A percentile compares a stretch with the other conserved stretches of the same genome.
These are phyloP conservation scores for Willowsia nigromaculata DNA, from an alignment of 2,888 invertebrate species.

Conservation along the genomic window DNA sequence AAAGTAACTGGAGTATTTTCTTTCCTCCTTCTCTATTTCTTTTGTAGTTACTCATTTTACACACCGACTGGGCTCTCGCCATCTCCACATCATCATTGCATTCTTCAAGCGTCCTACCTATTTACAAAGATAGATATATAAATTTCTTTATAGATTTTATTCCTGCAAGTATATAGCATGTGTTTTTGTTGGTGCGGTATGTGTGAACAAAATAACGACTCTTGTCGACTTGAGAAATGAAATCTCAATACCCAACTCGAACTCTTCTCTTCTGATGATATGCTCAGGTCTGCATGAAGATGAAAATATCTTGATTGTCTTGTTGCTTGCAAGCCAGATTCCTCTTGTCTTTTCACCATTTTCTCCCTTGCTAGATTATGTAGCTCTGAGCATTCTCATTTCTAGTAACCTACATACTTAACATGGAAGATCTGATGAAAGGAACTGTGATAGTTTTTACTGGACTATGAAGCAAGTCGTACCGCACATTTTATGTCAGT, in stretches of 20 bases:
- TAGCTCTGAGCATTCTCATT: not conserved
- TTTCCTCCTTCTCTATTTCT: conserved; percentile 41
- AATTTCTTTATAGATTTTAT: not conserved
- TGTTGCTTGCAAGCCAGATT: not conserved
- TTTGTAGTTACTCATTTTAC: conserved; percentile 20
- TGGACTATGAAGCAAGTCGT: not conserved
- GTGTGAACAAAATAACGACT: conserved; percentile 50
- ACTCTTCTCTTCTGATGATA: conserved; percentile 11
- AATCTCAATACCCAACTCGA: conserved; percentile 54
- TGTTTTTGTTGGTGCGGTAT: not conserved
- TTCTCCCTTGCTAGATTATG: not conserved
- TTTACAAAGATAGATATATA: not conserved
- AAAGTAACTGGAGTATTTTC: conserved; percentile 5
- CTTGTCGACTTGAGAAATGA: conserved; percentile 65
- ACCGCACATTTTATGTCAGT: conserved; percentile 27
- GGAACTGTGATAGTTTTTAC: not conserved
- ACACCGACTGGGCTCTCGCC: not conserved
- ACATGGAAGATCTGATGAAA: not conserved
- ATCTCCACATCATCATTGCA: not conserved
- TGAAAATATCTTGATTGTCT: conserved; percentile 36
- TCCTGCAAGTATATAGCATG: not conserved
- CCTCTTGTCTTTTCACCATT: not conserved
- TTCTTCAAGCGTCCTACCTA: not conserved
- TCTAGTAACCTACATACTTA: conserved; percentile 57
- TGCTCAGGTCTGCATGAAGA: not conserved